Percentiles rank a stretch among this genome's conserved stretches.
These are phyloP conservation scores for Polietes domitor DNA, from an alignment of 2,888 invertebrate species.

Conservation along the genomic window DNA sequence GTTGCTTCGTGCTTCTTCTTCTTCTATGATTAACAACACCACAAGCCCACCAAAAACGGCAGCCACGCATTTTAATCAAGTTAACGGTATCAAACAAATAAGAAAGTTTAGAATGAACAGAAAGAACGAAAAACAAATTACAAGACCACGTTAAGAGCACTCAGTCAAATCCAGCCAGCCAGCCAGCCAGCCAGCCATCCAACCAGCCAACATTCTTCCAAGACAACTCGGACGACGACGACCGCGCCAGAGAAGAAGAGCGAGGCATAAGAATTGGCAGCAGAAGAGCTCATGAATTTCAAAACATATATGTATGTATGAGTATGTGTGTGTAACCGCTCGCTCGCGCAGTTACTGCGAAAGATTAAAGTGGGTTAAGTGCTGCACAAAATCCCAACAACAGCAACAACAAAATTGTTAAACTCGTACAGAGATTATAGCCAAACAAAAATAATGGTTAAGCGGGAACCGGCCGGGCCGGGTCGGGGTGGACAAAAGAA, in stretches of 20 bases:
- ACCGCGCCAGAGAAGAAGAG: background rate
- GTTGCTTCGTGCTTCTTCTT: background rate
- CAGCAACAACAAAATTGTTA: conserved; percentile 41
- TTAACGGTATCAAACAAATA: conserved; percentile 58
- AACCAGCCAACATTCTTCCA: conserved; percentile 5
- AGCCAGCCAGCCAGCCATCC: background rate
- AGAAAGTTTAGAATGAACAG: conserved; percentile 28
- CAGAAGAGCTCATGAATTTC: conserved; percentile 42
- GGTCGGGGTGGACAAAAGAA: conserved; percentile 23
- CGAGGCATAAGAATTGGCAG: background rate
- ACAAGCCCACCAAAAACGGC: conserved; percentile 43
- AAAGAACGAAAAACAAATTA: background rate
- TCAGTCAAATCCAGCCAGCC: background rate
- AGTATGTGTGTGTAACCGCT: too few species aligned
- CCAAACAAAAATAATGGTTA: conserved; percentile 66
- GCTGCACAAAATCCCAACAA: conserved; percentile 62
- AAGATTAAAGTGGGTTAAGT: conserved; percentile 75
- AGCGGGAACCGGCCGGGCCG: background rate
- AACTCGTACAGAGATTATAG: conserved; percentile 70
- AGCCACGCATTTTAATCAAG: conserved; percentile 63
- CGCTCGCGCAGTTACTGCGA: background rate
- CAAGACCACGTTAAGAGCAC: background rate
- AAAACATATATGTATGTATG: too few species aligned
- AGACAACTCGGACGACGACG: background rate
- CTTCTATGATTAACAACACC: conserved; percentile 4